These are phyloP conservation scores for Lycopodina hypogea DNA, from an alignment of 37 sponge, comb jelly and placozoan genomes.

Conservation along the genomic window DNA sequence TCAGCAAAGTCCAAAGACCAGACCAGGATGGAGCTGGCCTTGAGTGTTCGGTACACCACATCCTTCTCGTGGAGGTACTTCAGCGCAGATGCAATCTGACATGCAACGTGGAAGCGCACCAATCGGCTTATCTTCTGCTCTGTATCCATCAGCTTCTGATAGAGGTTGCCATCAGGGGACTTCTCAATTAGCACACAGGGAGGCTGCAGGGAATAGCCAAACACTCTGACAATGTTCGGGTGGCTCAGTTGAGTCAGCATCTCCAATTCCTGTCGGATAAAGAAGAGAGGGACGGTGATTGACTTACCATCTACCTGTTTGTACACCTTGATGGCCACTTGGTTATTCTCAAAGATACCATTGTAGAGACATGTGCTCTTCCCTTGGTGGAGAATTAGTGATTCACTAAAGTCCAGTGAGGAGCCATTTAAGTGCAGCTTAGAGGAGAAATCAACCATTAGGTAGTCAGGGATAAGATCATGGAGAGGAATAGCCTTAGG, in stretches of 20 bases:
- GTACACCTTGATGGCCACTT: conserved; percentile 37
- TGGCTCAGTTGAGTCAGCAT: conserved; percentile 54
- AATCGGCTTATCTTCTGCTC: conserved; percentile 58
- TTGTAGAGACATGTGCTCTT: conserved; percentile 4
- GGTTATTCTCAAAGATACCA: conserved; percentile 16
- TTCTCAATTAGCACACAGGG: conserved; percentile 68
- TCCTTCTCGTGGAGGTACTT: conserved; percentile 55
- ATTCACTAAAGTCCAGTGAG: conserved; percentile 23
- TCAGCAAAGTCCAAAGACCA: conserved; percentile 72
- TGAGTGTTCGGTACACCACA: conserved; percentile 71
- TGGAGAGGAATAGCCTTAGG: conserved; percentile 46
- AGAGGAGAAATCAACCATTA: conserved; percentile 58
- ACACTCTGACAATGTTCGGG: conserved; percentile 58
- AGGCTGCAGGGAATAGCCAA: conserved; percentile 45
- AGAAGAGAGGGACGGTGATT: conserved; percentile 51
- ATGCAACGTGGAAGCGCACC: conserved; percentile 65
- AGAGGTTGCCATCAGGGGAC: conserved; percentile 73
- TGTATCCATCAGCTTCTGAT: conserved; percentile 64
- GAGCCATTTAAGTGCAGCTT: conserved; percentile 1
- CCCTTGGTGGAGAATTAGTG: conserved; percentile 35
- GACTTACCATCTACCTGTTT: conserved; percentile 17
- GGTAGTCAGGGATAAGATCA: conserved; percentile 66
- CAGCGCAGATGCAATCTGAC: conserved; percentile 68
- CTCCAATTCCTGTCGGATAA: conserved; percentile 56
- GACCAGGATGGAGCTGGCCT: conserved; percentile 67